Evolutionary conservation across 2,888 invertebrate species (phyloP).

Genomic region (Megaustenia siamemsis): DNA sequence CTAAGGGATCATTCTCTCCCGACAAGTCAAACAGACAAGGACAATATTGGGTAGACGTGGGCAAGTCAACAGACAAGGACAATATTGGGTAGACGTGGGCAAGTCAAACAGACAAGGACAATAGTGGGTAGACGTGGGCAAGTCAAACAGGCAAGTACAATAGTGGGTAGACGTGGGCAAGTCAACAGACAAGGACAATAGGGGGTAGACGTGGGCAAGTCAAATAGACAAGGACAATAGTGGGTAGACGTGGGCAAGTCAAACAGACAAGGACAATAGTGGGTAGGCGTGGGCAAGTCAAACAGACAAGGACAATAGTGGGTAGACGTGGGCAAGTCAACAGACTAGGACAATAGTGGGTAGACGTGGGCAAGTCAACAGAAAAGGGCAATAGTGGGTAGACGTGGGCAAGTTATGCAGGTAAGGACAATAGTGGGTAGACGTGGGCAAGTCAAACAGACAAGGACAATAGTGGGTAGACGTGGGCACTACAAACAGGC

Average conservation of each 20-base stretch:
- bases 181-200: conserved; percentile 6
- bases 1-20: conserved; percentile 12
- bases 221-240: conserved; percentile 11
- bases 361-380: conserved; percentile 14
- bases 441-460: conserved; percentile 21
- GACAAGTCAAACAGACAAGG: conserved; percentile 7
- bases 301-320: conserved; percentile 18
- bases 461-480: conserved; percentile 22
- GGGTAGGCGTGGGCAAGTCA: conserved; percentile 22
- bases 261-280: conserved; percentile 16
- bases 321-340: conserved; percentile 22
- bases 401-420: conserved; percentile 20
- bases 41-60: conserved; percentile 23
- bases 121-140: conserved; percentile 25
- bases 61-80: conserved; percentile 12
- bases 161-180: conserved; percentile 27
- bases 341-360: conserved; percentile 18
- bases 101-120: conserved; percentile 16
- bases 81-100: conserved; percentile 23
- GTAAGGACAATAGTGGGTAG: conserved; percentile 17
- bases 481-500: conserved; percentile 20
- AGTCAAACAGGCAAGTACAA: conserved; percentile 12
- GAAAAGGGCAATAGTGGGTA: conserved; percentile 23
- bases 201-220: conserved; percentile 26
- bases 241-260: conserved; percentile 26